Evolutionary conservation across 2,888 invertebrate genomes (phyloP).

Genomic region (Metacarcinus magister): DNA sequence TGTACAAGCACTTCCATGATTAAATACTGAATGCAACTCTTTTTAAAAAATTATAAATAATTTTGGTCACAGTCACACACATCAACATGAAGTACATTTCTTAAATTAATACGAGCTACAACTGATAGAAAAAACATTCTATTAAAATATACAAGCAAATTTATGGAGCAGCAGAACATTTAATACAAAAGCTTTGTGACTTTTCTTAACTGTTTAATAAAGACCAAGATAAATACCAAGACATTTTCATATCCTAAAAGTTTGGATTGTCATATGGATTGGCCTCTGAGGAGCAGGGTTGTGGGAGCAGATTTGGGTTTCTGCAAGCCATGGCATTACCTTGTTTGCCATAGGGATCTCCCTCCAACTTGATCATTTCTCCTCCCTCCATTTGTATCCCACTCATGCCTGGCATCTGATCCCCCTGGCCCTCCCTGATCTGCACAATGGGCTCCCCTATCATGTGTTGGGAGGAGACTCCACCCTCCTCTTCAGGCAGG

Average conservation of each 20-base stretch:
- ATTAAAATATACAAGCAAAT: conserved; percentile 52
- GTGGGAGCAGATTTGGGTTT: background rate
- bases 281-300: conserved; percentile 58
- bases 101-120: conserved; percentile 34
- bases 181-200: background rate
- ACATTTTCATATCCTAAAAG: conserved; percentile 63
- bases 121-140: conserved; percentile 28
- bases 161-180: conserved; percentile 34
- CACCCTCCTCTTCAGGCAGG: conserved; percentile 54
- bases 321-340: conserved; percentile 8
- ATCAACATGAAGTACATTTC: background rate
- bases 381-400: conserved; percentile 59
- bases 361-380: conserved; percentile 44
- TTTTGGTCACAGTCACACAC: conserved; percentile 46
- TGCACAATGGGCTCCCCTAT: conserved; percentile 82
- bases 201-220: background rate
- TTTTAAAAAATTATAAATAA: conserved; percentile 44
- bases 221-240: background rate
- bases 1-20: background rate
- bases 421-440: conserved; percentile 79
- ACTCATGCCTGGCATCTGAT: conserved; percentile 54
- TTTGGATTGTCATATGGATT: conserved; percentile 76
- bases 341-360: conserved; percentile 46
- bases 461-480: conserved; percentile 58
- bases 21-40: conserved; percentile 5